phyloP scores from a whole-genome alignment of 1,140 invertebrate genomes.

The Sminthurinus signatus region DNA sequence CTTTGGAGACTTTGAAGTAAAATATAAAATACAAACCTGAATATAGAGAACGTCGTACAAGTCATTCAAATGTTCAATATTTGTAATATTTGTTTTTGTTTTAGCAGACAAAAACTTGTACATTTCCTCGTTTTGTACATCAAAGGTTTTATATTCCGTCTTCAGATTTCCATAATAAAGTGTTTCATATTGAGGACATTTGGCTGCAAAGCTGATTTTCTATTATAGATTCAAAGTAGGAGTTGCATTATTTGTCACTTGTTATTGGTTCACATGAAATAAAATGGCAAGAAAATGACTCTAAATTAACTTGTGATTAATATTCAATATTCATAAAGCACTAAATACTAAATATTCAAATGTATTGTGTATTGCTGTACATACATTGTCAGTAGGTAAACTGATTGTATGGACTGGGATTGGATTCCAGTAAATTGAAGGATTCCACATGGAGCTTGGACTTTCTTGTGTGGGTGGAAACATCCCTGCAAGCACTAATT shows the following conservation, averaged over 20 bases:
- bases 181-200: background rate
- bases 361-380: too few relatives aligned
- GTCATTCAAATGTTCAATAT: background rate
- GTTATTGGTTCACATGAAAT: too few relatives aligned
- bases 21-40: constrained; percentile 6
- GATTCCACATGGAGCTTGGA: constrained; percentile 54
- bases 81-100: background rate
- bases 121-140: constrained; percentile 2
- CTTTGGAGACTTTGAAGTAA: background rate
- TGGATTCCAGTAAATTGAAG: constrained; percentile 71
- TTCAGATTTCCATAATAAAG: background rate
- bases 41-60: constrained; percentile 22
- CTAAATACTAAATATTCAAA: too few relatives aligned
- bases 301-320: too few relatives aligned
- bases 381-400: constrained; percentile 58
- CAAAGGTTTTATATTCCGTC: background rate
- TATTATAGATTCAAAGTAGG: background rate
- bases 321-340: too few relatives aligned
- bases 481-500: constrained; percentile 1
- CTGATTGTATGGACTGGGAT: constrained; percentile 77
- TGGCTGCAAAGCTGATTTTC: background rate
- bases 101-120: constrained; percentile 8
- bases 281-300: too few relatives aligned
- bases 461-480: background rate
- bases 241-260: too few relatives aligned